Conservation (phyloP, 2,797 vertebrate species). For the Tragopan temminckii region DNA sequence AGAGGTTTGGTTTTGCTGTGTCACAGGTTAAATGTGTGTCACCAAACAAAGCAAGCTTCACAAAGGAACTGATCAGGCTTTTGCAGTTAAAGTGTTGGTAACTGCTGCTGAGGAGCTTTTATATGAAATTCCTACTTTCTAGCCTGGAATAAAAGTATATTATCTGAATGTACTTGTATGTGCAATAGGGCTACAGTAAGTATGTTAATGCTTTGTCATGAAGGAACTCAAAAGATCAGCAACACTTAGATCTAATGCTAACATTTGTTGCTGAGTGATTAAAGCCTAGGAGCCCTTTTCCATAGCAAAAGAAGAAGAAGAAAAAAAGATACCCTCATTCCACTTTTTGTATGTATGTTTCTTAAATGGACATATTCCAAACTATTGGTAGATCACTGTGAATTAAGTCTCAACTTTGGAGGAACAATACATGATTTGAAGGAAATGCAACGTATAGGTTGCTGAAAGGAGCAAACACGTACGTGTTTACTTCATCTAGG, state of each 20-base stretch:
- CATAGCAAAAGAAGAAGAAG: too few relatives aligned
- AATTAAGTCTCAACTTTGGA: neutral
- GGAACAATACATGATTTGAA: neutral
- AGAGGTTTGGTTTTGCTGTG: neutral
- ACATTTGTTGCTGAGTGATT: neutral
- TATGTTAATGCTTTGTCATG: neutral
- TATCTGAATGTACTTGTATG: neutral
- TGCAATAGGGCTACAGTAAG: neutral
- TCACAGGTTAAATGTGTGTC: neutral
- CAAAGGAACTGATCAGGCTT: neutral
- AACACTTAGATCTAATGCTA: neutral
- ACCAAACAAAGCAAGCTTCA: neutral
- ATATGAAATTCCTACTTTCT: neutral
- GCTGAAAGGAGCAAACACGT: slow-evolving; percentile 1
- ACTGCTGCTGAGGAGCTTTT: neutral
- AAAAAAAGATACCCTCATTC: neutral
- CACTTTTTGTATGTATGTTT: neutral
- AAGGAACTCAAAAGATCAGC: slow-evolving; percentile 46
- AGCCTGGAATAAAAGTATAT: neutral
- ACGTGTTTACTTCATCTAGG: slow-evolving; percentile 36
- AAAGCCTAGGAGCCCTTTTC: slow-evolving; percentile 18
- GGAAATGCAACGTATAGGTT: neutral
- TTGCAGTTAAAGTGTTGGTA: neutral
- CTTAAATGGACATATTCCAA: neutral
- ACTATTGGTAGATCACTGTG: neutral